Evolutionary conservation across 2,888 invertebrate species (phyloP), one percentile per base, ranked within the genome.

Genomic region (Lasioglossum marginatum): DNA sequence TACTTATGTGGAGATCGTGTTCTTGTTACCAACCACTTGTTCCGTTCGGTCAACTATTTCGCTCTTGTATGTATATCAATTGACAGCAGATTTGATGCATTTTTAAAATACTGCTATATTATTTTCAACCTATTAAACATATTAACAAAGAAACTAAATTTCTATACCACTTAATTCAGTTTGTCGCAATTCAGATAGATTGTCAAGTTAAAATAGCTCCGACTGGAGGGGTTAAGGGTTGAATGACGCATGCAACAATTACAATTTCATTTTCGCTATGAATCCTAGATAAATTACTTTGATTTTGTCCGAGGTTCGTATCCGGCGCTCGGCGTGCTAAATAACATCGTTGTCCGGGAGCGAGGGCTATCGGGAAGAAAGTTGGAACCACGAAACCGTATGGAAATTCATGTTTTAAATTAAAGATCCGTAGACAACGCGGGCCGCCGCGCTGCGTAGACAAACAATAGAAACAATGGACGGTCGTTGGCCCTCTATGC

Each of bases 381-480:
- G 82, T 71, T 60, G 74, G 80, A 74, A 70, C 88, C 79, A 81
- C 83, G 79, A 85, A 87, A 83, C 78, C 77, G 68, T 84, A 87
- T 89, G 88, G 91, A 91, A 88, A 91, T 91, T 87, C 81, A 71
- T 77, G 82, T 82, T 82, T 88, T 84, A 87, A 89, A 91, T 90
- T 87, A 91, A 83, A 84, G 87, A 91, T 89, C 76, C 86, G 79
- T 81, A 79, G 88, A 81, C 81, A 78, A 79, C 78, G 78, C 14
- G 60, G 77, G 34, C 37, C 79, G 70, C 71, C 79, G 85, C 82
- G 70, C 71, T 77, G 86, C 83, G 79, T 90, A 89, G 89, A 87
- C 91, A 90, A 90, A 91, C 89, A 91, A 91, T 91, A 90, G 91
- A 91, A 88, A 91, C 91, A 91, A 91, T 87, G 87, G 82, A 72